These are phyloP conservation scores for Neocloeon triangulifer DNA, from an alignment of 1,140 invertebrate species.

Conservation along the genomic window DNA sequence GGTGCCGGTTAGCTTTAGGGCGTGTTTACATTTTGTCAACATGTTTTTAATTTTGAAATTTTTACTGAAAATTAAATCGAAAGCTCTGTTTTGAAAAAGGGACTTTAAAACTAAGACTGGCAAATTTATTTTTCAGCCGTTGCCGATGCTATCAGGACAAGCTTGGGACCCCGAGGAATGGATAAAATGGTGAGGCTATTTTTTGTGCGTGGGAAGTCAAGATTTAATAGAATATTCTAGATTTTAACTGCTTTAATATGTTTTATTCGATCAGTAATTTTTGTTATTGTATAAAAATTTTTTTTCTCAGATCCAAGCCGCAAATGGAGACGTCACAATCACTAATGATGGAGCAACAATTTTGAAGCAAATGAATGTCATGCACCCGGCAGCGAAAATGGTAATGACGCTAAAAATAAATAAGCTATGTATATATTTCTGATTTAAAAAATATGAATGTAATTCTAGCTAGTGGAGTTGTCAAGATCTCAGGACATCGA, in stretches of 20 bases:
- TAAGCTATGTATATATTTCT: no score
- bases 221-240: constrained; percentile 5
- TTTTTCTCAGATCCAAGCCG: constrained; percentile 77
- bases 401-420: no score
- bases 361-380: constrained; percentile 95
- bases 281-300: constrained; percentile 9
- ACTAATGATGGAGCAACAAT: constrained; percentile 99
- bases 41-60: neutral
- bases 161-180: constrained; percentile 95
- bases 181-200: constrained; percentile 83
- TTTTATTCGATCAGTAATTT: constrained; percentile 3
- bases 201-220: constrained; percentile 6
- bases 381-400: constrained; percentile 99
- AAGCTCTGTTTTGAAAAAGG: constrained; percentile 8
- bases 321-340: constrained; percentile 96
- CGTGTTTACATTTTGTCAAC: neutral
- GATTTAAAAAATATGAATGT: no score
- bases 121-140: constrained; percentile 50
- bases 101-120: constrained; percentile 1
- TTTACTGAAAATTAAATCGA: neutral
- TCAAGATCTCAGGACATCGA: constrained; percentile 98
- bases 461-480: constrained; percentile 74
- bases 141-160: constrained; percentile 94
- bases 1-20: constrained; percentile 2
- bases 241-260: constrained; percentile 1